Evolutionary conservation across 2,888 invertebrate species (phyloP).

Genomic region (Lutraria lutraria): DNA sequence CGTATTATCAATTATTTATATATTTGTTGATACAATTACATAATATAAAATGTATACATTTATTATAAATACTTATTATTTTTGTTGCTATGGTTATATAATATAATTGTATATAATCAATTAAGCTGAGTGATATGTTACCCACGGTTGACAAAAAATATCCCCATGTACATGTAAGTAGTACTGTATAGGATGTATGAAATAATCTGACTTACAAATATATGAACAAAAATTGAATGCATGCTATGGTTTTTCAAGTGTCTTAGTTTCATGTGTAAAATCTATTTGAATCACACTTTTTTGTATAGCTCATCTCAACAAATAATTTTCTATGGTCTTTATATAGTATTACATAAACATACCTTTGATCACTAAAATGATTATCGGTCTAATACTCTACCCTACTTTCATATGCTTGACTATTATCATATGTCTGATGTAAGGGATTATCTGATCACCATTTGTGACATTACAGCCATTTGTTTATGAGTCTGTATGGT

Average conservation of each 20-base stretch:
- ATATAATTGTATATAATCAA: background rate
- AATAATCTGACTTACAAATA: background rate
- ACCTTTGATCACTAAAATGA: too few relatives aligned
- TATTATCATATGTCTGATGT: too few relatives aligned
- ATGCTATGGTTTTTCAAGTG: background rate
- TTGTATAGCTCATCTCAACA: background rate
- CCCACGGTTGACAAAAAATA: constrained; percentile 12
- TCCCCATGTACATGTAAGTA: constrained; percentile 22
- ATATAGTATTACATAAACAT: too few relatives aligned
- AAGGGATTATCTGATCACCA: too few relatives aligned
- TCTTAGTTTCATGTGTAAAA: background rate
- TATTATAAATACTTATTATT: too few relatives aligned
- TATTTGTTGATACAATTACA: too few relatives aligned
- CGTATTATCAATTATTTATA: too few relatives aligned
- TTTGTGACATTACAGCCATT: too few relatives aligned
- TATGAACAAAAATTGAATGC: background rate
- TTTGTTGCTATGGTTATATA: background rate
- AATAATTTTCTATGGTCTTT: background rate
- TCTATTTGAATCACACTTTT: background rate
- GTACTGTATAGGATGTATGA: background rate
- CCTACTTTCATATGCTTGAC: too few relatives aligned
- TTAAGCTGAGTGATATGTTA: constrained; percentile 37
- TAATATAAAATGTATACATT: too few relatives aligned
- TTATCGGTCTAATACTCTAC: too few relatives aligned
- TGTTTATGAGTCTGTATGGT: too few relatives aligned